Base-by-base conservation (phyloP, 2,113 vertebrate species). In the Dissostichus mawsoni region DNA sequence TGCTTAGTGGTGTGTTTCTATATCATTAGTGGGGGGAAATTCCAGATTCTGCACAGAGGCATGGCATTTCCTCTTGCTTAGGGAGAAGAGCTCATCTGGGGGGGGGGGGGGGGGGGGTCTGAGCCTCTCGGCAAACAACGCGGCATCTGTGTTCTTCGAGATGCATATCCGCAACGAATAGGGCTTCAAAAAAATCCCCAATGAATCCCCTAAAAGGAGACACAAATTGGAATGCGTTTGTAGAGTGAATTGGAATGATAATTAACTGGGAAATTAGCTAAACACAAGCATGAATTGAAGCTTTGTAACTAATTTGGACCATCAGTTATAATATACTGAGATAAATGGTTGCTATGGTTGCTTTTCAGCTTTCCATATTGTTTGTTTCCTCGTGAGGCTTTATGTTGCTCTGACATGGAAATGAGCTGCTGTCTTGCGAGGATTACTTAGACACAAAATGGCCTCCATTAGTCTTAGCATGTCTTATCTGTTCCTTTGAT, bases 21-120 rank as follows among this genome's bases (percentile, higher is more conserved):
- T 85, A 83, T 94, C 86, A 92, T 93, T 93, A 92, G 80, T 41
- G 36, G 72, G 75, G 62, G 73, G 85, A 80, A 61, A 77, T 82
- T 89, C 82, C 81, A 91, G 74, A 80, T 86, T 63, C 73, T 81
- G 76, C 74, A 77, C 75, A 63, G 55, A 77, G 75, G 80, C 75
- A 36, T 77, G 81, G 61, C 74, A 76, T 81, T 85, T 81, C 58
- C 51, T 76, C 55, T 57, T 67, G 74, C 87, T 80, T 47, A 12
- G 89, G 83, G 90, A 89, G 74, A 86, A 55, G 78, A 90, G 75
- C 68, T 69, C 89, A 92, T 89, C 86, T 88, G 81, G 71, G 7
- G 36, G 36, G 36, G 1, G 36, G 36, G 36, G n/a, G n/a, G 8
- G 33, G 63, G 71, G 80, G 77, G 69, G 61, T 80, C 73, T 47